Percentiles rank a stretch among this genome's conserved stretches.
These are phyloP conservation scores for Himalopsyche anomala DNA, from an alignment of 2,888 invertebrate species.

Conservation along the genomic window DNA sequence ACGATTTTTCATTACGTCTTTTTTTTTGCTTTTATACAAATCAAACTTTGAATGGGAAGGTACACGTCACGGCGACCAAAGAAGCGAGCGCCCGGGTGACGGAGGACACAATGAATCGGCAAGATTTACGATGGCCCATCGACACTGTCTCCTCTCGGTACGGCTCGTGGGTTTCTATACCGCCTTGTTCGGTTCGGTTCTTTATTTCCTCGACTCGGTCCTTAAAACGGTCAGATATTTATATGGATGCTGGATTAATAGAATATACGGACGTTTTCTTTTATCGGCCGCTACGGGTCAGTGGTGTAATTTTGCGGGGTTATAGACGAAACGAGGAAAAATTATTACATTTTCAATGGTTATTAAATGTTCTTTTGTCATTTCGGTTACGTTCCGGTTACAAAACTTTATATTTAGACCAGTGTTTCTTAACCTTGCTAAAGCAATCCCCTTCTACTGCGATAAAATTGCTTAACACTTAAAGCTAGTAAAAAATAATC, in stretches of 20 bases:
- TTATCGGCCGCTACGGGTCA: constrained; percentile 8
- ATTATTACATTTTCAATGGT: too few relatives aligned
- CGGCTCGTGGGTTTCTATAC: background rate
- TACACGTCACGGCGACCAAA: background rate
- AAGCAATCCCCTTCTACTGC: too few relatives aligned
- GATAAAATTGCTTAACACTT: too few relatives aligned
- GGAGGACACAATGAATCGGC: constrained; percentile 9
- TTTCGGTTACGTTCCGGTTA: too few relatives aligned
- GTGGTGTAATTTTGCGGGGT: background rate
- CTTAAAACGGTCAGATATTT: background rate
- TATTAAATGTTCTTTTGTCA: too few relatives aligned
- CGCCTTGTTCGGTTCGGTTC: background rate
- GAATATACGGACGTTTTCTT: background rate
- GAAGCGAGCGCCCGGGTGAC: background rate
- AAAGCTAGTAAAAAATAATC: too few relatives aligned
- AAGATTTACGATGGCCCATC: constrained; percentile 22
- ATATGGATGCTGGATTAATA: constrained; percentile 12
- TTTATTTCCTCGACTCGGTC: background rate
- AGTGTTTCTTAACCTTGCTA: too few relatives aligned
- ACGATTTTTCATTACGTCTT: background rate
- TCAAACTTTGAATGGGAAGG: background rate
- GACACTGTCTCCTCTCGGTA: background rate
- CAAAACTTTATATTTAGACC: too few relatives aligned
- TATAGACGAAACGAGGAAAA: too few relatives aligned
- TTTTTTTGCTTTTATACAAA: background rate